Base-by-base conservation (phyloP, 2,113 vertebrate species). In the Brienomyrus brachyistius region DNA sequence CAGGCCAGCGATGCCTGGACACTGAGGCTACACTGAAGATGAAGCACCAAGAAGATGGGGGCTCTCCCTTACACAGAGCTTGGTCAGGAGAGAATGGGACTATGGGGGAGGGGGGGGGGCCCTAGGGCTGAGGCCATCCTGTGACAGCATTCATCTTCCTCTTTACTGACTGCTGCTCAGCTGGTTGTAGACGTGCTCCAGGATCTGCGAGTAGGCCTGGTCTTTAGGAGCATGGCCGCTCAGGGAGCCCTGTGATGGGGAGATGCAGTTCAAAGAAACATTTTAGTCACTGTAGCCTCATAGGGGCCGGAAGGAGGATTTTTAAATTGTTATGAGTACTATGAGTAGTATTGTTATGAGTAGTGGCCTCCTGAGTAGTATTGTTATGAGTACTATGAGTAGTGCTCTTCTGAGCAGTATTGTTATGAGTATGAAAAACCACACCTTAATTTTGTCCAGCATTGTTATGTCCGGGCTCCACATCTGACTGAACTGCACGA, bases 401-500 rank as follows among this genome's bases (percentile, higher is more conserved):
- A 51, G 50, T 51, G 50, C n/a, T n/a, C n/a, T n/a, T 23, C 21
- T 23, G 56, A 23, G 21, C 23, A 23, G 2, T 23, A 59, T 23
- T 59, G 56, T 23, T 27, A 31, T 27, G 35, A 84, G 35, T 17
- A n/a, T 15, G 17, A 40, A 31, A 83, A 35, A 10, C 19, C 92
- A 91, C 92, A 98, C 98, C 97, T 99, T 99, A 31, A 99, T 97
- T 92, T 99, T 99, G 91, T 99, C 98, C 90, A 99, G 92, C 93
- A 98, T 97, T 51, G 97, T 98, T 9, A 97, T 97, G 10, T 99
- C 97, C 8, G 96, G 97, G 70, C 94, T 97, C 98, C 98, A 99
- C 83, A 95, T 93, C 83, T 99, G 98, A 91, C 94, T 97, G 92
- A 99, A 98, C 82, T 96, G 96, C 92, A 99, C 96, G 1, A 98